Percentiles rank a stretch among this genome's conserved stretches.
phyloP scores from a whole-genome alignment of 2,888 invertebrate genomes.

The Nemotelus nigrinus region DNA sequence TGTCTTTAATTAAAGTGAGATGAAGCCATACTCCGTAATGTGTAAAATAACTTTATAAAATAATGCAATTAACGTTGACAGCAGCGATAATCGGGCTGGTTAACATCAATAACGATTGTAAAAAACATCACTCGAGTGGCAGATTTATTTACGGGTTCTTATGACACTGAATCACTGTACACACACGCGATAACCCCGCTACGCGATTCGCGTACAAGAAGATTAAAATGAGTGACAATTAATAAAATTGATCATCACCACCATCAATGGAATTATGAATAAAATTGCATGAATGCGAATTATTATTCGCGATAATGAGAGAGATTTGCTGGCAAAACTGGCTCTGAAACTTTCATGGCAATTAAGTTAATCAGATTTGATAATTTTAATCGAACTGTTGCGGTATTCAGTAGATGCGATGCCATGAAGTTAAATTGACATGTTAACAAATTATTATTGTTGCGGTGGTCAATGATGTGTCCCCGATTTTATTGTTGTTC shows the following conservation, averaged over 20 bases:
- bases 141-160: neutral
- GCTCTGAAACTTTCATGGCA: too few relatives aligned
- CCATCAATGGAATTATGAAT: neutral
- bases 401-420: too few relatives aligned
- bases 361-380: too few relatives aligned
- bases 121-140: neutral
- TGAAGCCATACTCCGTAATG: too few relatives aligned
- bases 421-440: too few relatives aligned
- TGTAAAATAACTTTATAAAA: neutral
- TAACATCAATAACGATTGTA: constrained; percentile 2
- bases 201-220: neutral
- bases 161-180: neutral
- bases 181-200: neutral
- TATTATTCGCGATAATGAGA: neutral
- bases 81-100: constrained; percentile 11
- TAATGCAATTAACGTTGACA: constrained; percentile 33
- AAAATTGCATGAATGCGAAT: neutral
- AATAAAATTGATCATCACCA: neutral
- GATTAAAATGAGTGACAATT: neutral
- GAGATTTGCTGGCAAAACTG: neutral
- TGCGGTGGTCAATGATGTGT: too few relatives aligned
- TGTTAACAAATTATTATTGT: too few relatives aligned
- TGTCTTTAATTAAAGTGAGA: too few relatives aligned
- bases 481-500: too few relatives aligned
- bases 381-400: too few relatives aligned